Base-by-base conservation (phyloP, 2,888 invertebrate genomes). In the Cotesia congregata region DNA sequence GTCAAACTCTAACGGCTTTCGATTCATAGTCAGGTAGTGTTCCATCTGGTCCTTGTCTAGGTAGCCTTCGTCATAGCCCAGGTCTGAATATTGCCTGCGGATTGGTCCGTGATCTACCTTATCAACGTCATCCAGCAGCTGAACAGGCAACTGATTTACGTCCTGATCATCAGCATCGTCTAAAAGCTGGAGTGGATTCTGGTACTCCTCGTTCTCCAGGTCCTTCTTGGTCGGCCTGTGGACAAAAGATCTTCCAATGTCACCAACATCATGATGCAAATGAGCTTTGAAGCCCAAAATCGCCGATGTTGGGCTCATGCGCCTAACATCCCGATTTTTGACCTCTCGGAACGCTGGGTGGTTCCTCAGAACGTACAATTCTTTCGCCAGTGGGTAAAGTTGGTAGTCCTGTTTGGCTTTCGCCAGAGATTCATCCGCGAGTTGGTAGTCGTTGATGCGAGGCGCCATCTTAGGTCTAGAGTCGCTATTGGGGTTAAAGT, bases 271-370 rank as follows among this genome's bases (percentile, higher is more conserved):
- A 75, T 84, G 84, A 72, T 84, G 84, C 80, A 84, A 78, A 60
- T 83, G 83, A 7, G 83, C 83, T 65, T 81, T 84, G 70, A 84
- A 84, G 0, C 82, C 81, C 59, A 84, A 67, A 12, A 83, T 81
- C 1, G 79, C 82, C 5, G 83, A 80, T 0, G 78, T 82, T 38
- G 74, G 60, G 5, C 80, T 80, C 69, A 67, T 9, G 64, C 75
- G 30, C 67, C 78, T 50, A 67, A 38, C n/a, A 65, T 69, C 65
- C 9, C 70, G 68, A 61, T 50, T 67, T 71, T 72, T 39, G 64
- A 50, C 12, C 7, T 50, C 50, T 4, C 50, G 50, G 7, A 12
- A 50, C 50, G 12, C 50, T 12, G 50, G 50, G 7, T 50, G 50
- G 12, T 50, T 12, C 3, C 50, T 7, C 50, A 50, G 12, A 50